phyloP scores from a whole-genome alignment of 2,888 invertebrate species.

The Podotricha telesiphe region DNA sequence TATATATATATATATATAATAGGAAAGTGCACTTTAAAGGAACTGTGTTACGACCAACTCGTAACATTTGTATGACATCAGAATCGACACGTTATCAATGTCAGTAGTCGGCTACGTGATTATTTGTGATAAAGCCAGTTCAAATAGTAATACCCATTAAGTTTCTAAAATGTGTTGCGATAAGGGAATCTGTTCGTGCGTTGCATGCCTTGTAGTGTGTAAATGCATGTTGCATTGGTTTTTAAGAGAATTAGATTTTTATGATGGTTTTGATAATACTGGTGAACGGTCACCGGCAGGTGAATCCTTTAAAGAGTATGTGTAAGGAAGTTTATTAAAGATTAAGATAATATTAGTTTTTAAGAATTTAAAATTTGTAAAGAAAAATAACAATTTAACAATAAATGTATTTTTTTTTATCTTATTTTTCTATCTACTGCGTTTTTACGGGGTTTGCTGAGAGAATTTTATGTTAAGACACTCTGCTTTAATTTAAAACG shows the following conservation, averaged over 20 bases:
- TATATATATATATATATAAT: conserved; percentile 6
- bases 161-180: conserved; percentile 31
- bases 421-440: too few relatives aligned
- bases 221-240: background rate
- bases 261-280: too few relatives aligned
- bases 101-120: conserved; percentile 35
- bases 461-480: too few relatives aligned
- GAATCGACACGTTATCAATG: conserved; percentile 33
- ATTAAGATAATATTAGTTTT: too few relatives aligned
- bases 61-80: conserved; percentile 23
- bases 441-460: too few relatives aligned
- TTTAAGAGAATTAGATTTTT: too few relatives aligned
- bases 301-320: too few relatives aligned
- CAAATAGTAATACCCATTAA: conserved; percentile 39
- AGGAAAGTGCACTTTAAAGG: conserved; percentile 20
- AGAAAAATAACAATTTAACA: too few relatives aligned
- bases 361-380: too few relatives aligned
- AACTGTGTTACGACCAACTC: conserved; percentile 10
- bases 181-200: conserved; percentile 25
- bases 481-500: background rate
- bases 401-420: too few relatives aligned
- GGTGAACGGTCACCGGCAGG: too few relatives aligned
- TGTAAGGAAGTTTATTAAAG: too few relatives aligned
- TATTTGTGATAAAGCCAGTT: conserved; percentile 35
- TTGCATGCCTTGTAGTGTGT: background rate